Evolutionary conservation across 2,797 vertebrate species (phyloP), one percentile per base, ranked within the genome.

Genomic region (Premnoplex brunnescens): DNA sequence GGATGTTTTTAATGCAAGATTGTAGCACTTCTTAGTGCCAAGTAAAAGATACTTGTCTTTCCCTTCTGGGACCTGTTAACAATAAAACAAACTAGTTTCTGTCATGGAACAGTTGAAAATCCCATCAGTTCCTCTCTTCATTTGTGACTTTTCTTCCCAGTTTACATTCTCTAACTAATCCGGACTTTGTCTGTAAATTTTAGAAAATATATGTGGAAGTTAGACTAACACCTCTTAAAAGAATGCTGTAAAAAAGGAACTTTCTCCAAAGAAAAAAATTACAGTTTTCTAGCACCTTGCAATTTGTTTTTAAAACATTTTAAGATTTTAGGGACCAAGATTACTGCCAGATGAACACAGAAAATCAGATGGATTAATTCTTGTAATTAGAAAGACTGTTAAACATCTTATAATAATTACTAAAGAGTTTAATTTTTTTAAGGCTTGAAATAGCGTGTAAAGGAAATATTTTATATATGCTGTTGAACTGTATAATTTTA

Each of bases 401-500:
- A 58, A 36, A 34, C 68, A 73, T 64, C 28, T 30, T 27, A 8
- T 48, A 51, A n/a, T 41, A 55, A 60, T 52, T 83, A 36, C 4
- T 15, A 22, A 5, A n/a, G 3, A 64, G 6, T 41, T 9, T 23
- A 48, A 15, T 34, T 58, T 66, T 88, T 79, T 23, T 64, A 43
- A 59, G 32, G 14, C 1, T n/a, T 30, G n/a, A 56, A 67, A 30
- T 21, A 0, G 15, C 8, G 48, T 66, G 18, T 11, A 79, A 80
- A 74, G 16, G 6, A 79, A 85, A 34, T 21, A 32, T 8, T 79
- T 43, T 19, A 14, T 26, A 32, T 6, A 20, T 62, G 5, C 19
- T 60, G 24, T 63, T 0, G 1, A 76, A 21, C 1, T 10, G 72
- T 3, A 17, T 8, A 0, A 52, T 14, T 24, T 44, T 12, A 52